Evolutionary conservation across 2,113 vertebrate genomes (phyloP), one percentile per base, ranked within the genome.

Genomic region (Grammomys surdaster): DNA sequence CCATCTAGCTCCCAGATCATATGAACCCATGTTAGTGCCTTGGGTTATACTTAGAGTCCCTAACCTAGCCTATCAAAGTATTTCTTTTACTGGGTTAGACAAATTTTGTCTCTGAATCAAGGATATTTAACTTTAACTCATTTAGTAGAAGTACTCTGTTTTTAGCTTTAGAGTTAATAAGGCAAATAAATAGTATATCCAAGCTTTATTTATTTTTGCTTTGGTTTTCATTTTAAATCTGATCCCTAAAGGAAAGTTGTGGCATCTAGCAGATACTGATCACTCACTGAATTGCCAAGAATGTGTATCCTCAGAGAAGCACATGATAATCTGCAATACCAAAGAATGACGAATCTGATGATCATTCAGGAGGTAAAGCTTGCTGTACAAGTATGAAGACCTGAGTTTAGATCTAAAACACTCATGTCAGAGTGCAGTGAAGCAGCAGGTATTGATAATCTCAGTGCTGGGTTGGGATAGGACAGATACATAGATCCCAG

Each of bases 141-240:
- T 75, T 89, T 72, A 89, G 72, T 86, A n/a, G 22, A 80, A 36
- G 54, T 0, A n/a, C 36, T 43, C 72, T 24, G 1, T 69, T 90
- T 95, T 93, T 40, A 92, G 2, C 22, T 85, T 80, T 54, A 19
- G 31, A 93, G 65, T 63, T 94, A 87, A 51, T 80, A 69, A 90
- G 60, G 90, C 7, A 81, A 43, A 77, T 40, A 82, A 84, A 54
- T 60, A 20, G 24, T 60, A 54, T 56, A 67, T 58, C 24, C 9
- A 40, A 22, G 11, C 10, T 17, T 85, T 48, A 13, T 48, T 85
- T n/a, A 13, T 19, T 28, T n/a, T 65, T 78, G 10, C 22, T 63
- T 31, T 73, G 20, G 5, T 63, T 31, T 87, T 9, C 26, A 77
- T 54, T 56, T 51, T 43, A 72, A 88, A 89, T 70, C 14, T 80